Evolutionary conservation across 2,888 invertebrate species (phyloP).

Genomic region (Acrocyrtus sp.): DNA sequence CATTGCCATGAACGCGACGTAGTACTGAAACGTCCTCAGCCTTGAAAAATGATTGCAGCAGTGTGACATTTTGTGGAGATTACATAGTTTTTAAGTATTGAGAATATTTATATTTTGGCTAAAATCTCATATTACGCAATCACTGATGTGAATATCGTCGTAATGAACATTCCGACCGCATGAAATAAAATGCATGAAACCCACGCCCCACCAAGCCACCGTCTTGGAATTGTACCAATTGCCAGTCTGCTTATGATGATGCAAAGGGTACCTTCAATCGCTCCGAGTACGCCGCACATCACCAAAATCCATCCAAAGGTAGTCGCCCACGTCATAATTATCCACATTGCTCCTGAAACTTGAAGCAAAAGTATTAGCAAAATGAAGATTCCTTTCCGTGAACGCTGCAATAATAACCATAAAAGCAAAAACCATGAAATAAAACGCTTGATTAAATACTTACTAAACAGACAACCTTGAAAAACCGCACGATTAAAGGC

Average conservation of each 20-base stretch:
- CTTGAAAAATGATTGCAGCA: constrained; percentile 6
- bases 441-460: too few relatives aligned
- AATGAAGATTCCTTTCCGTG: too few relatives aligned
- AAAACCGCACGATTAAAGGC: constrained; percentile 25
- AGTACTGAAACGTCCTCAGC: constrained; percentile 31
- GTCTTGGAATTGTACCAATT: constrained; percentile 27
- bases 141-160: constrained; percentile 19
- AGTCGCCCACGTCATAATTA: constrained; percentile 22
- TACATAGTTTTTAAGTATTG: too few relatives aligned
- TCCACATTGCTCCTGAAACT: constrained; percentile 44
- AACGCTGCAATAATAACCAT: too few relatives aligned
- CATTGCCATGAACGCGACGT: constrained; percentile 37
- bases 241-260: constrained; percentile 21
- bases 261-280: constrained; percentile 29
- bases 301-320: constrained; percentile 47
- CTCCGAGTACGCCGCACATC: constrained; percentile 16
- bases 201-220: constrained; percentile 40
- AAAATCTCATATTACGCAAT: constrained; percentile 21
- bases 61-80: neutral
- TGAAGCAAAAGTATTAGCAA: too few relatives aligned
- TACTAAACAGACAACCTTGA: constrained; percentile 23
- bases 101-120: neutral
- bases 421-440: too few relatives aligned
- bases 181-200: constrained; percentile 21
- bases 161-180: constrained; percentile 36